A percentile compares a stretch with the other conserved stretches of the same genome.
Conservation (phyloP, 2,113 vertebrate genomes). For the Labeo catla region DNA sequence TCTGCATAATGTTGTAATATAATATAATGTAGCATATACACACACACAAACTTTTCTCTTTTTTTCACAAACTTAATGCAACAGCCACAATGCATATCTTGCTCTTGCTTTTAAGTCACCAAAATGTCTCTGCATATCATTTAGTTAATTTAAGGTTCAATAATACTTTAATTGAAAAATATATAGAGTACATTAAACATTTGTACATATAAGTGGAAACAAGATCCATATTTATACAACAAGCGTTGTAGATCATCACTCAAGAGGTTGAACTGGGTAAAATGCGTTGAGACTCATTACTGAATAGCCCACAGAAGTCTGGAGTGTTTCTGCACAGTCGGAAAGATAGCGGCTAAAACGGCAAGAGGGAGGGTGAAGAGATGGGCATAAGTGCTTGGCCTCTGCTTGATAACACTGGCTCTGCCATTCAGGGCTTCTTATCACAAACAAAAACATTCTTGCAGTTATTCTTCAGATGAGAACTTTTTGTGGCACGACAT, state of each 20-base stretch:
- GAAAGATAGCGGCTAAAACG: background rate
- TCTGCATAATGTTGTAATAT: background rate
- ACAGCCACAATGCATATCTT: background rate
- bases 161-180: background rate
- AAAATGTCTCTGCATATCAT: too few relatives aligned
- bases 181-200: background rate
- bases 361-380: background rate
- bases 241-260: background rate
- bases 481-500: background rate
- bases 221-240: background rate
- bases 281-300: background rate
- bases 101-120: background rate
- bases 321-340: background rate
- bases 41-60: too few relatives aligned
- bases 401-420: constrained; percentile 43
- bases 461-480: constrained; percentile 25
- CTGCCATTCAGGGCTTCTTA: constrained; percentile 28
- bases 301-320: background rate
- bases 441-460: constrained; percentile 20
- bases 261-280: background rate
- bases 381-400: background rate
- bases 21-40: too few relatives aligned
- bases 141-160: too few relatives aligned
- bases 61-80: too few relatives aligned
- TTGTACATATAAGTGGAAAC: background rate